Evolutionary conservation across 2,888 invertebrate species (phyloP).

Genomic region (Pristionchus fissidentatus): DNA sequence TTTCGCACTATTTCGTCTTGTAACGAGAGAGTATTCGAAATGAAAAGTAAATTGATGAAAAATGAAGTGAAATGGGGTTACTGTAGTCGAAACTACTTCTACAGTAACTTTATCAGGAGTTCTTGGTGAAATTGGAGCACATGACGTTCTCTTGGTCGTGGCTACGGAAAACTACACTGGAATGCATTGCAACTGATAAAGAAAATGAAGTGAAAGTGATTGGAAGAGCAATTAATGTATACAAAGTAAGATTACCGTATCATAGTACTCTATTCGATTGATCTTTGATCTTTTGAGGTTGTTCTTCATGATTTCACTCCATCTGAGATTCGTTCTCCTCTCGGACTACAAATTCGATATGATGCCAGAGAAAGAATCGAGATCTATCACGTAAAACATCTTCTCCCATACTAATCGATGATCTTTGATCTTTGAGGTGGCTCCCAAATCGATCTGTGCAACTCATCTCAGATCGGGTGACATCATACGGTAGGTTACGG

Average conservation of each 20-base stretch:
- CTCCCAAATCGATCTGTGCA: conserved; percentile 1
- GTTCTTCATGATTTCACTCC: conserved; percentile 26
- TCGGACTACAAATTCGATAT: conserved; percentile 33
- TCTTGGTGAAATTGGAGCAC: neutral
- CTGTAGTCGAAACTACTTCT: neutral
- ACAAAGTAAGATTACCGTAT: neutral
- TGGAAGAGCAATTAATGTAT: conserved; percentile 39
- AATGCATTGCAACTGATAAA: conserved; percentile 18
- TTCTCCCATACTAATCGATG: neutral
- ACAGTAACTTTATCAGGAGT: too few relatives aligned
- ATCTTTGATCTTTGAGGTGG: conserved; percentile 32
- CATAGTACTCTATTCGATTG: neutral
- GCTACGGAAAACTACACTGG: conserved; percentile 29
- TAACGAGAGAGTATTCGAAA: too few relatives aligned
- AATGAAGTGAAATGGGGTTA: neutral
- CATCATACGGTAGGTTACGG: conserved; percentile 25
- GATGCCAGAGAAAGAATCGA: conserved; percentile 43
- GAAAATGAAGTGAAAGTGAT: conserved; percentile 18
- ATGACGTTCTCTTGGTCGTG: conserved; percentile 15
- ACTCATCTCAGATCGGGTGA: conserved; percentile 42
- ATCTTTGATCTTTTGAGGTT: conserved; percentile 25
- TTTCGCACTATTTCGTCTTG: too few relatives aligned
- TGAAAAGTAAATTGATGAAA: too few relatives aligned
- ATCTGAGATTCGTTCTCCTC: neutral
- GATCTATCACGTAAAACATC: neutral